Evolutionary conservation across 2,888 invertebrate species (phyloP).

Genomic region (Erebia aethiops): DNA sequence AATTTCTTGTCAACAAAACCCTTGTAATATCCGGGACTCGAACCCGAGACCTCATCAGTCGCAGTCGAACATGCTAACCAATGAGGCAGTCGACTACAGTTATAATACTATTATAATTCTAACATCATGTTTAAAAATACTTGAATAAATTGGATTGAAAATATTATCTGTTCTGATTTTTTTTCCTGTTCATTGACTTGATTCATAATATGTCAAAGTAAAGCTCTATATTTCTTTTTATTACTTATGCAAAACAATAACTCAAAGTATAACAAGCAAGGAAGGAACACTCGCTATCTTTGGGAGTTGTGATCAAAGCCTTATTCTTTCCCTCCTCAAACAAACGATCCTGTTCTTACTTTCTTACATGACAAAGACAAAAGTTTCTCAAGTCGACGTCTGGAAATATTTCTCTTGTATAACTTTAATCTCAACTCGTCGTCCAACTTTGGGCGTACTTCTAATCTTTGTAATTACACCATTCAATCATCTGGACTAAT

Average conservation of each 20-base stretch:
- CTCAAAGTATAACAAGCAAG: slow-evolving; percentile 30
- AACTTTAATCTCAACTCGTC: slow-evolving; percentile 48
- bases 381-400: slow-evolving; percentile 65
- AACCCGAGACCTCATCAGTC: too few relatives aligned
- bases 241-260: slow-evolving; percentile 30
- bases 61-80: too few relatives aligned
- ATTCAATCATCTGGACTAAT: slow-evolving; percentile 27
- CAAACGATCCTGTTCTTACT: slow-evolving; percentile 70
- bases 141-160: too few relatives aligned
- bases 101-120: too few relatives aligned
- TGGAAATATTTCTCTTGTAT: slow-evolving; percentile 66
- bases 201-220: neutral
- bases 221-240: slow-evolving; percentile 11
- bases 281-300: slow-evolving; percentile 34
- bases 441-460: slow-evolving; percentile 32
- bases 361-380: slow-evolving; percentile 76
- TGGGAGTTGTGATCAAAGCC: slow-evolving; percentile 42
- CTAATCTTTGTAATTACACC: slow-evolving; percentile 33
- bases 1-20: too few relatives aligned
- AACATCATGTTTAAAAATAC: too few relatives aligned
- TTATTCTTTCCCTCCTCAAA: slow-evolving; percentile 57
- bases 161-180: too few relatives aligned
- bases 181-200: too few relatives aligned
- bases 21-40: too few relatives aligned
- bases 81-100: too few relatives aligned